Percentiles rank a stretch among this genome's conserved stretches.
Evolutionary conservation across 2,797 vertebrate genomes (phyloP).

Genomic region (Myripristis murdjan): DNA sequence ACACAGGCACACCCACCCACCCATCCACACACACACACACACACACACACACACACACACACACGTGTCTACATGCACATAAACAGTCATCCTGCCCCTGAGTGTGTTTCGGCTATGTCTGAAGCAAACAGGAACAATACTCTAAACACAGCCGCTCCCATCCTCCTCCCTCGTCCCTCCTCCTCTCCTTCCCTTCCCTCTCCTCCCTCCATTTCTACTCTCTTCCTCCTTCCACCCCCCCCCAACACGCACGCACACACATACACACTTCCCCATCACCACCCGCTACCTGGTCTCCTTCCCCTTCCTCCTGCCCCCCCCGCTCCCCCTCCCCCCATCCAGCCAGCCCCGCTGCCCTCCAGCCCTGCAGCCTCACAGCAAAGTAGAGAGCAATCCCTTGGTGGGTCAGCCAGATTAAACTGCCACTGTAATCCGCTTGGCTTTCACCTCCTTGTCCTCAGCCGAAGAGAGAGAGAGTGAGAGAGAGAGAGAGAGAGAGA

Average conservation of each 20-base stretch:
- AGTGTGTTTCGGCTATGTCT: conserved; percentile 51
- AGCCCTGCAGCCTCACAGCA: conserved; percentile 78
- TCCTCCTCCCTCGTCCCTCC: conserved; percentile 38
- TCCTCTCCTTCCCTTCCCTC: conserved; percentile 16
- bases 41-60: conserved; percentile 17
- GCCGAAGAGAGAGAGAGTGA: conserved; percentile 58
- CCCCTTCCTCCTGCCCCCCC: conserved; percentile 20
- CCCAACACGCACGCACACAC: too few relatives aligned
- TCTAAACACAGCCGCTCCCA: conserved; percentile 52
- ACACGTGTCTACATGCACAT: conserved; percentile 2
- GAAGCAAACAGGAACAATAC: conserved; percentile 61
- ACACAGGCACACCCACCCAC: conserved; percentile 36
- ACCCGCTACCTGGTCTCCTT: conserved; percentile 45
- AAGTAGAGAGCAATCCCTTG: conserved; percentile 87
- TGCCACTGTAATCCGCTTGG: conserved; percentile 89
- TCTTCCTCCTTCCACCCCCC: background rate
- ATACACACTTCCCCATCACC: background rate
- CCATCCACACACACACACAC: conserved; percentile 26
- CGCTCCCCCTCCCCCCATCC: conserved; percentile 19
- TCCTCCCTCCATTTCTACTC: conserved; percentile 2
- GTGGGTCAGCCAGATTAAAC: conserved; percentile 89
- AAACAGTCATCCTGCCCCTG: conserved; percentile 49
- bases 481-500: conserved; percentile 24
- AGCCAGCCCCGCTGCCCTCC: conserved; percentile 66
- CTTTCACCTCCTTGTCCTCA: conserved; percentile 89